Conservation (phyloP, 2,888 invertebrate species). For the Ashinkailepas kermadecensis region DNA sequence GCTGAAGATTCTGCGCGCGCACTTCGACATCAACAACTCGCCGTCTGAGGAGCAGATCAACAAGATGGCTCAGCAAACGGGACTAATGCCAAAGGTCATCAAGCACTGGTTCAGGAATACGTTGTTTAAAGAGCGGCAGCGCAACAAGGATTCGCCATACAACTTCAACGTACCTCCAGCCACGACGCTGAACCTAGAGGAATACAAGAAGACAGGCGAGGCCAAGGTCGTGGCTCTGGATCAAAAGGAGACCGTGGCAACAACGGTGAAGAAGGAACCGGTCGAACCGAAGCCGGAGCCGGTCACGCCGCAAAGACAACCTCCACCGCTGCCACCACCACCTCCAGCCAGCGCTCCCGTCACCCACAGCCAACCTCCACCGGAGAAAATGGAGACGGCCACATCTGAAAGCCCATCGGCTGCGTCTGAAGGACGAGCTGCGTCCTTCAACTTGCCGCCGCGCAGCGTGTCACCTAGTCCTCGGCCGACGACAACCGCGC, state of each 20-base stretch:
- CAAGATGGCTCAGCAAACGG: conserved; percentile 96
- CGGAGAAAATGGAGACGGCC: conserved; percentile 29
- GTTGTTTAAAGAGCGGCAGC: conserved; percentile 93
- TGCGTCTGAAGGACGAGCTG: background rate
- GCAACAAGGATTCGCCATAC: conserved; percentile 98
- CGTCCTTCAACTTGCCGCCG: background rate
- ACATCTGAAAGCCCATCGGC: background rate
- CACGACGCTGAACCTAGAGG: conserved; percentile 83
- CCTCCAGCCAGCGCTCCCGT: conserved; percentile 46
- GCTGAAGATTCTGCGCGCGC: conserved; percentile 89
- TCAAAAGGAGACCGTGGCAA: conserved; percentile 35
- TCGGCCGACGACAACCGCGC: background rate
- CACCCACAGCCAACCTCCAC: conserved; percentile 36
- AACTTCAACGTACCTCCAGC: conserved; percentile 99
- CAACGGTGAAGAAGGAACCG: conserved; percentile 34
- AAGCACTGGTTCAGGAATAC: conserved; percentile 99
- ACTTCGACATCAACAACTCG: conserved; percentile 99
- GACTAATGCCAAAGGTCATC: conserved; percentile 96
- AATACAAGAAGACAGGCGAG: conserved; percentile 98
- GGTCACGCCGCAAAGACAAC: conserved; percentile 47
- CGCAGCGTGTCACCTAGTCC: background rate
- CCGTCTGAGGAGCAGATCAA: conserved; percentile 97
- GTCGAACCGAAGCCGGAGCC: conserved; percentile 6
- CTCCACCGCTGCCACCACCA: conserved; percentile 34
- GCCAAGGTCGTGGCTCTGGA: conserved; percentile 52